Conservation (phyloP, 1,140 invertebrate genomes). For the Amphibalanus amphitrite region DNA sequence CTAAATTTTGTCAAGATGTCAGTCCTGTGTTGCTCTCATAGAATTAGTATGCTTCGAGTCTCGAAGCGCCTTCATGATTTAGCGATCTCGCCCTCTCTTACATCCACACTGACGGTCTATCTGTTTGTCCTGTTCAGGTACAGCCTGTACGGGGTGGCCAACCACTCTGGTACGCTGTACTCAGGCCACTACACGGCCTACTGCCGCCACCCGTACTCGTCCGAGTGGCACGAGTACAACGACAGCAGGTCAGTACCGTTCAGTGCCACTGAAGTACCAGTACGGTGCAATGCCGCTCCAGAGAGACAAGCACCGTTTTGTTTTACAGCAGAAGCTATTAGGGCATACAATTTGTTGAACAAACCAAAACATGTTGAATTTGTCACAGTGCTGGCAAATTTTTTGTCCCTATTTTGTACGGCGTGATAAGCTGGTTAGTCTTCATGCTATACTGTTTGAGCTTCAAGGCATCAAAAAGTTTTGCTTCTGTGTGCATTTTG, state of each 20-base stretch:
- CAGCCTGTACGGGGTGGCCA: conserved; percentile 77
- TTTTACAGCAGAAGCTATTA: no score
- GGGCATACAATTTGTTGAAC: no score
- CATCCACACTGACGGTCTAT: conserved; percentile 22
- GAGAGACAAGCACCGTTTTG: no score
- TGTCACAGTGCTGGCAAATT: no score
- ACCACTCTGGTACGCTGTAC: conserved; percentile 80
- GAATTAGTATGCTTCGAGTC: not conserved
- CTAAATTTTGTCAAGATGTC: not conserved
- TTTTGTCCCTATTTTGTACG: no score
- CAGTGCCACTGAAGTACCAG: no score
- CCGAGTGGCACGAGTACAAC: conserved; percentile 84
- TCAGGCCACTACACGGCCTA: conserved; percentile 90
- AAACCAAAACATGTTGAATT: no score
- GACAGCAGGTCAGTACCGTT: conserved; percentile 54
- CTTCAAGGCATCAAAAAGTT: no score
- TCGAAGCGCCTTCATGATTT: not conserved
- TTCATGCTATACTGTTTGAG: no score
- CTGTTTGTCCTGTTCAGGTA: conserved; percentile 36
- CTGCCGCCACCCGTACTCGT: conserved; percentile 70
- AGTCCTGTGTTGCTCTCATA: not conserved
- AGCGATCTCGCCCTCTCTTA: not conserved
- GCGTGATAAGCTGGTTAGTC: no score
- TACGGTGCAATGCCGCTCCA: no score
- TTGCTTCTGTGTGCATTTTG: no score